These are phyloP conservation scores for Berghia stephanieae DNA, from an alignment of 1,140 invertebrate species.

Conservation along the genomic window DNA sequence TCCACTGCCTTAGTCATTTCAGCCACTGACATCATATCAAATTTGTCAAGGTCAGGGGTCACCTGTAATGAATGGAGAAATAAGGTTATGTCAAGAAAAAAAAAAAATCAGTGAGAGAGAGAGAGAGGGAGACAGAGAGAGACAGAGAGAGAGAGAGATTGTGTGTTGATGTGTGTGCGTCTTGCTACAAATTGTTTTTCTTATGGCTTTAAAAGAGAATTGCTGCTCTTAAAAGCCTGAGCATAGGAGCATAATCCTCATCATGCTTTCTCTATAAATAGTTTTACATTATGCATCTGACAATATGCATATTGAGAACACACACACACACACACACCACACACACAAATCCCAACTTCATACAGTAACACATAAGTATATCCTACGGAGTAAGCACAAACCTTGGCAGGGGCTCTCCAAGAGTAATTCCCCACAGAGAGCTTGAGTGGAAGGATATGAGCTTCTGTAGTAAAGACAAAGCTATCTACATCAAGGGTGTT, in stretches of 20 bases:
- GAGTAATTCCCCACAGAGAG: conserved; percentile 71
- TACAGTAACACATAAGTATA: neutral
- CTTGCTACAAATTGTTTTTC: too few relatives aligned
- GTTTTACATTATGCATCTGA: neutral
- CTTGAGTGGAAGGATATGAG: conserved; percentile 90
- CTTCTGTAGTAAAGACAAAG: conserved; percentile 97
- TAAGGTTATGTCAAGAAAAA: too few relatives aligned
- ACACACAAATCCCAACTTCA: too few relatives aligned
- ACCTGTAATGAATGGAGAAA: too few relatives aligned
- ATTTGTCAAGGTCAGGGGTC: conserved; percentile 3
- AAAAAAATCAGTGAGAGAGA: too few relatives aligned
- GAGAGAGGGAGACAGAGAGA: too few relatives aligned
- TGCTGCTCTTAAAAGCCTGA: too few relatives aligned
- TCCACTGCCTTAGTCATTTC: conserved; percentile 23
- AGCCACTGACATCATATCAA: conserved; percentile 23
- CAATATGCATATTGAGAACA: neutral
- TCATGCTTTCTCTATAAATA: neutral
- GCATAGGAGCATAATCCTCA: neutral
- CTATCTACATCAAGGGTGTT: conserved; percentile 91
- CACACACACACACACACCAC: too few relatives aligned
- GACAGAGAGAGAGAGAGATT: too few relatives aligned
- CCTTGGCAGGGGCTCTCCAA: conserved; percentile 15
- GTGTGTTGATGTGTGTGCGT: too few relatives aligned
- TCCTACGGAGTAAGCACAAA: neutral
- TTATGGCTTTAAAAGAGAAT: too few relatives aligned